Percentiles rank a stretch among this genome's conserved stretches.
Evolutionary conservation across 1,140 invertebrate genomes (phyloP).

Genomic region (Diploscapter pachys): DNA sequence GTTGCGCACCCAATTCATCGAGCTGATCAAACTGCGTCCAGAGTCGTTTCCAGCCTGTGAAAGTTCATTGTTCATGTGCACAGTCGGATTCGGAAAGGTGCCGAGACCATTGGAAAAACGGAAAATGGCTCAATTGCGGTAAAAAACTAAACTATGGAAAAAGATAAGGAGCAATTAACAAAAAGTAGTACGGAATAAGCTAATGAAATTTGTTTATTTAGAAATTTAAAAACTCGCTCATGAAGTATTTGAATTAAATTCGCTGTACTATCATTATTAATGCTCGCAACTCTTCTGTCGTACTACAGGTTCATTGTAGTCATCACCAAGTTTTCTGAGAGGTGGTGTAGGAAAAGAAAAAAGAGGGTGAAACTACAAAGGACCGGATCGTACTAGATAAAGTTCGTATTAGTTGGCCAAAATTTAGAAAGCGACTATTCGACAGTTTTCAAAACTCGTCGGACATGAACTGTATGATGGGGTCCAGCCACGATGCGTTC

Average conservation of each 20-base stretch:
- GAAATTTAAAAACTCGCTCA: background rate
- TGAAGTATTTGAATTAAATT: too few species aligned
- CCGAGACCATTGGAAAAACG: conserved; percentile 8
- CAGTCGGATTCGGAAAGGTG: background rate
- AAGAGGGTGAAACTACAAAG: background rate
- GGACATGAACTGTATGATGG: conserved; percentile 25
- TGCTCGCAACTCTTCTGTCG: too few species aligned
- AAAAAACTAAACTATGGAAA: conserved; percentile 6
- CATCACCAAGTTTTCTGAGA: too few species aligned
- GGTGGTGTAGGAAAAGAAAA: too few species aligned
- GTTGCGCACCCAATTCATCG: conserved; percentile 20
- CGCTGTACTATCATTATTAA: too few species aligned
- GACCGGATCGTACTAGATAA: background rate
- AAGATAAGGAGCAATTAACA: background rate
- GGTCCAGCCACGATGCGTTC: conserved; percentile 25
- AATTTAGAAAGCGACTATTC: conserved; percentile 13
- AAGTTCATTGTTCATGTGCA: too few species aligned
- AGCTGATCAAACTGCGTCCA: conserved; percentile 17
- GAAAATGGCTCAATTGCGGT: background rate
- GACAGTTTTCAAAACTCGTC: conserved; percentile 11
- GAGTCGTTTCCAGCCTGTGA: conserved; percentile 27
- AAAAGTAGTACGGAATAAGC: background rate
- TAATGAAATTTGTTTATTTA: conserved; percentile 10
- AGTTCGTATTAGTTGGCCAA: background rate
- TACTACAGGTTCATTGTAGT: too few species aligned